Conservation (phyloP, 2,113 vertebrate species). For the Aplodontia rufa region DNA sequence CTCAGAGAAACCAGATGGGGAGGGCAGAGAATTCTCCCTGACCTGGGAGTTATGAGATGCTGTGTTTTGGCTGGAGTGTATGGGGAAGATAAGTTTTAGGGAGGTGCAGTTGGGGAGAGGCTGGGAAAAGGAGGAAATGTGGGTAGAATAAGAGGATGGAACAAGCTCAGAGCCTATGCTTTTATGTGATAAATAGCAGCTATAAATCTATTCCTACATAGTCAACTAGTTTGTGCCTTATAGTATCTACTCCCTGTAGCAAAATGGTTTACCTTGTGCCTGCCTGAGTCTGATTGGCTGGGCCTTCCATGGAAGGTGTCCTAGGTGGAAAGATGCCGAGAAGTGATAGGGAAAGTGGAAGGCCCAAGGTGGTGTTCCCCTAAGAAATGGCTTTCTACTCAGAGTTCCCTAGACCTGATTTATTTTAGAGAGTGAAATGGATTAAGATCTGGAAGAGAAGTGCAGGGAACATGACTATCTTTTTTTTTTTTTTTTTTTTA, state of each 20-base stretch:
- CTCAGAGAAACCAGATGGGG: neutral
- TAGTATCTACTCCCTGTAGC: neutral
- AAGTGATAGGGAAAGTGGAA: neutral
- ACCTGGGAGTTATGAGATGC: neutral
- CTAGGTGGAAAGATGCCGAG: neutral
- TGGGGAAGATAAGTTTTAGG: accelerated
- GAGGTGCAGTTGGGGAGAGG: neutral
- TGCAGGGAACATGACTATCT: neutral
- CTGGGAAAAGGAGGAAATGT: neutral
- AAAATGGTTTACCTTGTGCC: neutral
- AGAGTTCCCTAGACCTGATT: neutral
- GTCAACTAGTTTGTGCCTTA: neutral
- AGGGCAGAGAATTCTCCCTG: accelerated
- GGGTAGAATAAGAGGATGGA: neutral
- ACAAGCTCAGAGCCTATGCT: neutral
- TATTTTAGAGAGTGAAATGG: neutral
- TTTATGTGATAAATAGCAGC: neutral
- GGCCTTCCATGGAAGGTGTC: neutral
- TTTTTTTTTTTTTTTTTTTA: neutral
- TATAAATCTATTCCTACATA: neutral
- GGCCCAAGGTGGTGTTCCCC: neutral
- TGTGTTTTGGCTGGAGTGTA: neutral
- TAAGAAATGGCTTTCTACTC: neutral
- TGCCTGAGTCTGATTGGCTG: no score
- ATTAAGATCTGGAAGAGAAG: neutral